These are phyloP conservation scores for Saccostrea glomerata DNA, from an alignment of 1,140 invertebrate genomes.

Conservation along the genomic window DNA sequence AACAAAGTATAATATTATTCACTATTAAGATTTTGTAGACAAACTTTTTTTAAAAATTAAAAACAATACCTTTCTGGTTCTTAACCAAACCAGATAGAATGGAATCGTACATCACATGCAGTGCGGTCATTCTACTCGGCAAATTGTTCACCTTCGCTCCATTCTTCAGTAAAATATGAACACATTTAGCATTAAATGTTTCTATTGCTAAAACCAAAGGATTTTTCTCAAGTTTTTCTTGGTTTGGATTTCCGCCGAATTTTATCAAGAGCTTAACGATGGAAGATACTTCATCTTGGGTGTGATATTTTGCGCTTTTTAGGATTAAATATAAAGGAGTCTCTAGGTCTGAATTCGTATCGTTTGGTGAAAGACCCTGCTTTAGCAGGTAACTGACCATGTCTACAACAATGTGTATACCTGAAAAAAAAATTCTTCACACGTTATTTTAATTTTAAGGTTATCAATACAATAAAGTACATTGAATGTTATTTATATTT, in stretches of 20 bases:
- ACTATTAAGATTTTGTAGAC: too few relatives aligned
- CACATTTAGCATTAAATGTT: background rate
- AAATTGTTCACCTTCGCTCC: background rate
- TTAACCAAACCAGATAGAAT: too few relatives aligned
- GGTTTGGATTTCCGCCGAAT: background rate
- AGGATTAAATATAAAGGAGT: background rate
- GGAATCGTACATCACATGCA: background rate
- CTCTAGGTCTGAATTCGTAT: background rate
- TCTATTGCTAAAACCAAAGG: background rate
- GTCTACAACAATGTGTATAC: background rate
- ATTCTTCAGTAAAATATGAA: background rate
- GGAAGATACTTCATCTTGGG: background rate
- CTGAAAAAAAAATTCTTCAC: background rate
- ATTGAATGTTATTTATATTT: too few relatives aligned
- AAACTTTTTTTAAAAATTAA: too few relatives aligned
- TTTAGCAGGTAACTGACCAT: background rate
- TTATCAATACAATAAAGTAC: background rate
- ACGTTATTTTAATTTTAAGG: background rate
- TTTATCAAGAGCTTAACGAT: background rate
- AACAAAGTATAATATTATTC: too few relatives aligned
- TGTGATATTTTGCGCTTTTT: background rate
- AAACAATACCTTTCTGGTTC: too few relatives aligned
- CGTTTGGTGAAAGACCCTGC: background rate
- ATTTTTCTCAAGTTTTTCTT: background rate
- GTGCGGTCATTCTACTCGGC: background rate